Conservation (phyloP, 30 jellyfish, hydroid and myxozoan species). For the Chrysaora quinquecirrha region DNA sequence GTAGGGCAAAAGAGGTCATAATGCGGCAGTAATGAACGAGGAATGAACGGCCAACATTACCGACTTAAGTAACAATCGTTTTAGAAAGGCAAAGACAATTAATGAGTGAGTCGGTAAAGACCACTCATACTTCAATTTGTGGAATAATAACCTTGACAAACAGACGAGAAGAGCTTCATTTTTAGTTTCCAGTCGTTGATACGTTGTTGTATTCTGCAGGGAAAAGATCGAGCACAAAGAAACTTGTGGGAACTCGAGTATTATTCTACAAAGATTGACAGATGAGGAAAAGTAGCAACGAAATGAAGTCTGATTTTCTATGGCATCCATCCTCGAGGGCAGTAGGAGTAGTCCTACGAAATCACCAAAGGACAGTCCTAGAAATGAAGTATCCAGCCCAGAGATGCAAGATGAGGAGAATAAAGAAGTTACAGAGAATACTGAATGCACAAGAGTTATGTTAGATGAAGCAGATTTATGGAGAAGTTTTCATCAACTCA, state of each 20-base stretch:
- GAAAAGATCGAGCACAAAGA: constrained; percentile 16
- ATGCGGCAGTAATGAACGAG: constrained; percentile 69
- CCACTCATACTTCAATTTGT: constrained; percentile 51
- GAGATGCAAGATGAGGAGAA: constrained; percentile 38
- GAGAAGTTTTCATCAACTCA: constrained; percentile 94
- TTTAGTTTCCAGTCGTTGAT: constrained; percentile 50
- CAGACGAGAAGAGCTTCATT: constrained; percentile 64
- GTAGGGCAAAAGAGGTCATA: constrained; percentile 77
- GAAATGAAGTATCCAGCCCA: constrained; percentile 60
- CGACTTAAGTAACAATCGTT: constrained; percentile 69
- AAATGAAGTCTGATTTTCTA: constrained; percentile 97
- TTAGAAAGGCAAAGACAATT: constrained; percentile 71
- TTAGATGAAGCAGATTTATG: constrained; percentile 90
- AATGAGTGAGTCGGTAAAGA: constrained; percentile 65
- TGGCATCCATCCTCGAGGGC: constrained; percentile 95
- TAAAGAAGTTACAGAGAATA: constrained; percentile 56
- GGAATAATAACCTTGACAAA: constrained; percentile 66
- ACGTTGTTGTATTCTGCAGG: constrained; percentile 65
- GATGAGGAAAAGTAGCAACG: constrained; percentile 70
- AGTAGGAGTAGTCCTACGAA: constrained; percentile 66
- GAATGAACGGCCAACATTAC: constrained; percentile 75
- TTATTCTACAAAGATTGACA: too few relatives aligned
- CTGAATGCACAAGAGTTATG: constrained; percentile 67
- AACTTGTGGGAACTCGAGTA: too few relatives aligned
- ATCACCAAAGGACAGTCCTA: constrained; percentile 57